Evolutionary conservation across 2,888 invertebrate species (phyloP), one percentile per base, ranked within the genome.

Genomic region (Trissolcus brochymenae): DNA sequence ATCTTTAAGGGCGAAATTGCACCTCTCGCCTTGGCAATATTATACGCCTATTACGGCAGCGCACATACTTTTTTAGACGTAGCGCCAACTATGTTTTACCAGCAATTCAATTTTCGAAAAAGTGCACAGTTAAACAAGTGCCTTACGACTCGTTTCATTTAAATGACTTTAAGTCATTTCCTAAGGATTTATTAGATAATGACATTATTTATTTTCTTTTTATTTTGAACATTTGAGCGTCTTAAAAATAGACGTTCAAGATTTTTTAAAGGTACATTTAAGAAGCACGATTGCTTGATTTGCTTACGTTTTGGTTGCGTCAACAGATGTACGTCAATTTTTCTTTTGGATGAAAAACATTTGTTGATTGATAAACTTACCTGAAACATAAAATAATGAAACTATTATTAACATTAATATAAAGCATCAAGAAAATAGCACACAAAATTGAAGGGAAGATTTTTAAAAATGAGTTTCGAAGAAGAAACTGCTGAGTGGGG

Each of bases 1-100:
- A 66, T 71, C 76, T 76, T 76, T 76, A 76, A 60, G 55, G 59
- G 64, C 68, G 29, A 65, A 70, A 76, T 76, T 70, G 62, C 75
- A 65, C 51, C 54, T 55, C 70, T 65, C 68, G 64, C 54, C 60
- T 50, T 50, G 41, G 59, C 17, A 70, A 59, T 65, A 76, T 65
- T 70, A 65, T 51, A 65, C 70, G 75, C 54, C 65, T 64, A 60
- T 75, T 70, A 64, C 11, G 9, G 51, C 75, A 49, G 35, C 35
- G 35, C 11, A 50, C 49, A 25, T 6, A 64, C 56, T 75, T 68
- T 75, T 64, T 53, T 54, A 59, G 54, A 64, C 57, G 67, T 11
- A 50, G 50, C 59, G 19, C 49, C 51, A 60, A 75, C 64, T 65
- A 64, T 59, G 65, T 64, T 64, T 65, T 56, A 74, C 35, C 7